A percentile compares a stretch with the other conserved stretches of the same genome.
These are phyloP conservation scores for Phengaris arion DNA, from an alignment of 2,888 invertebrate species.

Conservation along the genomic window DNA sequence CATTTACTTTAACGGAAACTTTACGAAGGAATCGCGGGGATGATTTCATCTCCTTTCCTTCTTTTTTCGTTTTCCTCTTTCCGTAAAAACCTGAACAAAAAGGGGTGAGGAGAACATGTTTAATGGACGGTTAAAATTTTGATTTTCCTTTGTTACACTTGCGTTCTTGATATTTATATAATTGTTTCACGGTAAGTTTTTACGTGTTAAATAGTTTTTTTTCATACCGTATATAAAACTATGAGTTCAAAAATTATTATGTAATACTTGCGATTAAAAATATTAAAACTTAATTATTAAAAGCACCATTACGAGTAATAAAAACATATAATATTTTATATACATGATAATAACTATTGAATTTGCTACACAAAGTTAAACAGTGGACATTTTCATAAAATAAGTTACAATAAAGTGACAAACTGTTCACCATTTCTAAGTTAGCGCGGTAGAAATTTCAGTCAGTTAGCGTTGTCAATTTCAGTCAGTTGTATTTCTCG, in stretches of 20 bases:
- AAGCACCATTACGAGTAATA: too few species aligned
- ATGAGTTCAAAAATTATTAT: too few species aligned
- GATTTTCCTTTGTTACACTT: not conserved
- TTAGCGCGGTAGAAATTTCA: conserved; percentile 22
- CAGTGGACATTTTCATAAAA: not conserved
- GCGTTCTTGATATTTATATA: too few species aligned
- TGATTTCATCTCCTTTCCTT: conserved; percentile 1
- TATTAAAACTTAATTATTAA: too few species aligned
- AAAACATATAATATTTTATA: not conserved
- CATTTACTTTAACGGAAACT: conserved; percentile 14
- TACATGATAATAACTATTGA: not conserved
- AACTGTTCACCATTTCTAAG: conserved; percentile 26
- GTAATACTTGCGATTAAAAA: too few species aligned
- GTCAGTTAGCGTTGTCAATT: conserved; percentile 29
- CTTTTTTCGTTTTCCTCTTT: conserved; percentile 5
- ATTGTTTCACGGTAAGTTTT: too few species aligned
- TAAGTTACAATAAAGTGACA: conserved; percentile 23
- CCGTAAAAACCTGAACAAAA: not conserved
- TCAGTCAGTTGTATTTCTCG: conserved; percentile 31
- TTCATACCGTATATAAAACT: too few species aligned
- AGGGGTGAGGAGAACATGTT: not conserved
- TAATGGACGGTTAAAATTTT: not conserved
- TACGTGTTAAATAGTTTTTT: too few species aligned
- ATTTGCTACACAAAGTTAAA: not conserved
- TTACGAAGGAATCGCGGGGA: conserved; percentile 5